These are phyloP conservation scores for Andrena haemorrhoa DNA, from an alignment of 2,888 invertebrate genomes.

Conservation along the genomic window DNA sequence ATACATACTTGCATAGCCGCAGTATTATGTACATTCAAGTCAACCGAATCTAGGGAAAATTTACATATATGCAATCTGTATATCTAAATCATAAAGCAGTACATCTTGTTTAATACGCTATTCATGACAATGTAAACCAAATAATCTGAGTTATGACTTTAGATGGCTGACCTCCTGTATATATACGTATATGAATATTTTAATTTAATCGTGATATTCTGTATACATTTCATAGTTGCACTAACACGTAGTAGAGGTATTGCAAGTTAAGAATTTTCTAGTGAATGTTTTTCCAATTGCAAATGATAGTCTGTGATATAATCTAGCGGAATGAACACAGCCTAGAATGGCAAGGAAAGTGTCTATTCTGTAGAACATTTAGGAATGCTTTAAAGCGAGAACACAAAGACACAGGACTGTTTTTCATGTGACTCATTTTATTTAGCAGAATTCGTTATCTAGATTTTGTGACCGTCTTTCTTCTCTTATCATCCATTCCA, in stretches of 20 bases:
- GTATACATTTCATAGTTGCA: constrained; percentile 50
- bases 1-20: constrained; percentile 33
- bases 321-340: constrained; percentile 64
- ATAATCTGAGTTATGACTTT: constrained; percentile 29
- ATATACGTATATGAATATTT: constrained; percentile 60
- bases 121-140: constrained; percentile 33
- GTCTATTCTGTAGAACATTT: constrained; percentile 62
- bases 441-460: constrained; percentile 20
- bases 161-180: constrained; percentile 49
- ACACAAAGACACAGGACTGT: constrained; percentile 39
- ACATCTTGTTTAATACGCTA: constrained; percentile 40
- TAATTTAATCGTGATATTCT: constrained; percentile 33
- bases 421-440: constrained; percentile 8
- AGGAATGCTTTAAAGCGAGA: constrained; percentile 58
- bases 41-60: constrained; percentile 18
- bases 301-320: constrained; percentile 73
- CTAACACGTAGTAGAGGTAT: constrained; percentile 44
- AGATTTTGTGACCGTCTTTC: constrained; percentile 16
- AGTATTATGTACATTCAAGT: constrained; percentile 57
- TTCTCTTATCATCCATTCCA: constrained; percentile 33
- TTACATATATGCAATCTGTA: constrained; percentile 14
- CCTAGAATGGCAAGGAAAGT: constrained; percentile 25
- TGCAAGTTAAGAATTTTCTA: constrained; percentile 60
- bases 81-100: constrained; percentile 12
- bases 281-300: constrained; percentile 61